Base-by-base conservation (phyloP, 1,140 invertebrate genomes). In the Rhyacophila brunnea region DNA sequence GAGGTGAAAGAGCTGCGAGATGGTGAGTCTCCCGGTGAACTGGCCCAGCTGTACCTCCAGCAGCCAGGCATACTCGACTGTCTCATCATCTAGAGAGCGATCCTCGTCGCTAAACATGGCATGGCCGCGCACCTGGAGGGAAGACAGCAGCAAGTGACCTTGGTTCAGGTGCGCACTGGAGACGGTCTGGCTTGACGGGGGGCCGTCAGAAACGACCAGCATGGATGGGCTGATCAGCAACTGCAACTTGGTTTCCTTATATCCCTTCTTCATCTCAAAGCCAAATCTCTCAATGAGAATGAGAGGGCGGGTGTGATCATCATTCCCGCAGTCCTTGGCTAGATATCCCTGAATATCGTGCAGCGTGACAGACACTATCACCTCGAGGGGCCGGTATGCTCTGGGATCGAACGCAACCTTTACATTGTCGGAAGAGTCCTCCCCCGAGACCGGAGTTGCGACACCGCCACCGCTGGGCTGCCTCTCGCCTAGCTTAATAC, bases 31-130 rank as follows among this genome's bases (percentile, higher is more conserved):
- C 0, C 90, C 91, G 45, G 85, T 90, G 6, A 93, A 71, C 74
- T 92, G 92, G 0, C 91, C 91, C 17, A 93, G 67, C 62, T 92
- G 90, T 2, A 92, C 79, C 71, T 93, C 91, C 60, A 93, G 84
- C 54, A 92, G 74, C 97, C 97, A 99, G 0, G 90, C 93, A 74
- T 99, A 99, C 71, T 99, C 97, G 5, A 98, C 71, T 0, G 95
- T 98, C 70, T 98, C 96, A 72, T 95, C 88, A 68, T 96, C 93
- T 15, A 97, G 76, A 23, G 85, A 85, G 44, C 96, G 76, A 38
- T 93, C 94, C 56, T 92, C 86, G 66, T 93, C 90, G 60, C 95
- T 98, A 72, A 98, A 99, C 88, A 99, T 95, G 1, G 95, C 96
- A 76, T 99, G 95, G 1, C 96, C 97, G 64, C 95, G 80, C 36